A percentile compares a stretch with the other conserved stretches of the same genome.
These are phyloP conservation scores for Rhagologus leucostigma DNA, from an alignment of 2,113 vertebrate species.

Conservation along the genomic window DNA sequence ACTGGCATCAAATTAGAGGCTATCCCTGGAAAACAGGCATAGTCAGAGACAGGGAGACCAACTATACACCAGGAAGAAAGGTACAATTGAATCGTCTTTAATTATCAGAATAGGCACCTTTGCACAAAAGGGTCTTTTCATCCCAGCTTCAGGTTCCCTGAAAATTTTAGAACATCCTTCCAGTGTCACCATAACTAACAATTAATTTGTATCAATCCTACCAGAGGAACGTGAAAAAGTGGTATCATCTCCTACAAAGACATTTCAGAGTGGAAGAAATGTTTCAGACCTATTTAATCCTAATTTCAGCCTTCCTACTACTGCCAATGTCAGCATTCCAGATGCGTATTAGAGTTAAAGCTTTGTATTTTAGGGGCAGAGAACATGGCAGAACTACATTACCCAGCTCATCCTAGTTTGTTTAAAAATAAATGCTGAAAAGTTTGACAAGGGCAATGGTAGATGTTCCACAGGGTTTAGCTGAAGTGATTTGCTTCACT, in stretches of 20 bases:
- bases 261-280: neutral
- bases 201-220: neutral
- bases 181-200: neutral
- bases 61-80: neutral
- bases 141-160: neutral
- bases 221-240: neutral
- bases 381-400: neutral
- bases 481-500: neutral
- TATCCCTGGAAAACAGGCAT: neutral
- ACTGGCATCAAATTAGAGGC: constrained; percentile 5
- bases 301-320: neutral
- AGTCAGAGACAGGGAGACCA: neutral
- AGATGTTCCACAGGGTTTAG: neutral
- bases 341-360: neutral
- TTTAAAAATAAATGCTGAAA: neutral
- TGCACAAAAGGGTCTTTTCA: neutral
- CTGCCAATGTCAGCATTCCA: neutral
- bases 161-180: neutral
- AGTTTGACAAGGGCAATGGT: neutral
- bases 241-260: neutral
- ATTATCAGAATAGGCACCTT: neutral
- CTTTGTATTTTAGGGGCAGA: neutral
- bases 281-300: neutral
- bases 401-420: neutral
- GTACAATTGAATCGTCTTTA: neutral